Evolutionary conservation across 1,140 invertebrate species (phyloP).

Genomic region (Temnothorax longispinosus): DNA sequence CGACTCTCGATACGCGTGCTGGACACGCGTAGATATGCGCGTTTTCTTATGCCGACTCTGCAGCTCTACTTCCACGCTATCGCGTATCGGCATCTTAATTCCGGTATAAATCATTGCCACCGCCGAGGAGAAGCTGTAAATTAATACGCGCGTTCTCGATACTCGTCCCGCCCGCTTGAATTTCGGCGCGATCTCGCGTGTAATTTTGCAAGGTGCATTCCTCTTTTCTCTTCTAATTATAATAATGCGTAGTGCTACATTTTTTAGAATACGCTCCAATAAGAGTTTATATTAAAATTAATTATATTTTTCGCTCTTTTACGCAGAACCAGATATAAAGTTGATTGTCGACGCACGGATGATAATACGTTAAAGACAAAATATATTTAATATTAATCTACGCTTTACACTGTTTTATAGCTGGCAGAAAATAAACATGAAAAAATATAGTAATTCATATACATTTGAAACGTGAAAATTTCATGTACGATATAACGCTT

Average conservation of each 20-base stretch:
- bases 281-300: background rate
- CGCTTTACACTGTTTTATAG: background rate
- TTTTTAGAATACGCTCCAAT: background rate
- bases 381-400: background rate
- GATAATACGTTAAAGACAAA: background rate
- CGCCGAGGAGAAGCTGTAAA: slow-evolving; percentile 34
- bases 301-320: background rate
- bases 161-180: background rate
- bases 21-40: slow-evolving; percentile 26
- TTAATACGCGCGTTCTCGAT: slow-evolving; percentile 54
- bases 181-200: background rate
- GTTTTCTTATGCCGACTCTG: slow-evolving; percentile 25
- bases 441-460: background rate
- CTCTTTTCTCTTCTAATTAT: background rate
- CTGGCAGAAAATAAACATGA: background rate
- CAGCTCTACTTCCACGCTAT: slow-evolving; percentile 47
- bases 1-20: slow-evolving; percentile 48
- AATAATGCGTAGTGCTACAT: background rate
- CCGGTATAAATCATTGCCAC: slow-evolving; percentile 68
- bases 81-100: slow-evolving; percentile 60
- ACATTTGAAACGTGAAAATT: background rate
- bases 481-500: background rate
- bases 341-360: background rate
- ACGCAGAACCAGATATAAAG: background rate
- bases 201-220: background rate